These are phyloP conservation scores for Acropora tenuis DNA, from an alignment of 64 coral and sea anemone genomes.

Conservation along the genomic window DNA sequence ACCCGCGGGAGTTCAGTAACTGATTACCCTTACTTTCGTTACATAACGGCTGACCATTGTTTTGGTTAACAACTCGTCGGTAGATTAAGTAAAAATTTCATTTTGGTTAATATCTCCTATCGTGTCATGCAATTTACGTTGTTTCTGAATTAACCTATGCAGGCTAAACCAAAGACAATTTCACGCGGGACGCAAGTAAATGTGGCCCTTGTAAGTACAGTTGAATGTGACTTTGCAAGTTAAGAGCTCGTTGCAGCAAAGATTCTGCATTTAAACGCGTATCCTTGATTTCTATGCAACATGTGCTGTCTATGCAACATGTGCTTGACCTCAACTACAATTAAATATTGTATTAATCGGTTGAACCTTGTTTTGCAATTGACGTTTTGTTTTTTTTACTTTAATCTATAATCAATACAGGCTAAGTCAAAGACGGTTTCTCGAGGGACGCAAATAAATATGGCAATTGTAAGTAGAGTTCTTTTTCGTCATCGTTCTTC, in stretches of 20 bases:
- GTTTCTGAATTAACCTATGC: neutral
- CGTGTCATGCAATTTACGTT: neutral
- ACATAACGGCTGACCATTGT: too few species aligned
- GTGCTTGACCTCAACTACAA: too few species aligned
- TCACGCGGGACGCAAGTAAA: constrained; percentile 34
- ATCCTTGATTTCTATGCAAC: neutral
- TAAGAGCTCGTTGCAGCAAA: neutral
- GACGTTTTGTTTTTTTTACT: neutral
- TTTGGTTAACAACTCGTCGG: too few species aligned
- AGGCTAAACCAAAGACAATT: constrained; percentile 13
- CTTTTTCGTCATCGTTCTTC: neutral
- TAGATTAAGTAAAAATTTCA: too few species aligned
- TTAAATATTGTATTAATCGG: too few species aligned
- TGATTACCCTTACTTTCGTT: too few species aligned
- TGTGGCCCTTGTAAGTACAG: constrained; percentile 19
- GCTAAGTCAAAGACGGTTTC: constrained; percentile 12
- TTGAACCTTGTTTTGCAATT: too few species aligned
- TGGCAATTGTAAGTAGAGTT: neutral
- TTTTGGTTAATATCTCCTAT: too few species aligned
- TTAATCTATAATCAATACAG: neutral
- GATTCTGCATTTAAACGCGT: neutral
- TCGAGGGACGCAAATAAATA: constrained; percentile 35
- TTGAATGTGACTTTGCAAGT: too few species aligned
- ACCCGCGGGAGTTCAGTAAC: too few species aligned
- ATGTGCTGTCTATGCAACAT: neutral